Base-by-base conservation (phyloP, 2,888 invertebrate genomes). In the Euzophera pinguis region DNA sequence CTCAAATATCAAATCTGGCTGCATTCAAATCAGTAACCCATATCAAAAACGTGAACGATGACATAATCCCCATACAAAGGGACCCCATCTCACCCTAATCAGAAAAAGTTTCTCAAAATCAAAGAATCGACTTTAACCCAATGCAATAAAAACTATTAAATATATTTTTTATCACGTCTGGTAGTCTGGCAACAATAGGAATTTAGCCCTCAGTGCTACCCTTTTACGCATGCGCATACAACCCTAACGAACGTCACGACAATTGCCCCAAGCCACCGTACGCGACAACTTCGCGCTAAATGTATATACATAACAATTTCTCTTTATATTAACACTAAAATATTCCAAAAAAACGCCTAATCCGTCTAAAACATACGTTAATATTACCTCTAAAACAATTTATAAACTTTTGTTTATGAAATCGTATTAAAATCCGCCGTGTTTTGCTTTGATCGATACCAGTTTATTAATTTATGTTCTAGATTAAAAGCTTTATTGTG, bases 261-360 rank as follows among this genome's bases (percentile, higher is more conserved):
- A 66, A 74, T 73, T 69, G 62, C 78, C 84, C 84, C 84, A 85
- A 80, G 86, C 87, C 73, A 74, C 65, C 76, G 67, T 65, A 72
- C 76, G 75, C 78, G 71, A 70, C 75, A 90, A 90, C 89, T 88
- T 89, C 88, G 79, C 77, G 70, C 68, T 73, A 74, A 70, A 79
- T 85, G 84, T 88, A 86, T 84, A 86, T 87, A 89, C 81, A 87
- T 85, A 81, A 87, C 81, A 85, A 80, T 78, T 75, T 80, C 74
- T 73, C 68, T 73, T 65, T 72, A 72, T 79, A 78, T 80, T 75
- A 75, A 75, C 73, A 62, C 66, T 73, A 74, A 72, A 80, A 75
- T 75, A 74, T 69, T 69, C 76, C 72, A 77, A 65, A 69, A 75
- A 78, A 78, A 79, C 81, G 78, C 69, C 65, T 64, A 84, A 76